phyloP scores from a whole-genome alignment of 1,140 invertebrate species.

The Linepithema humile region DNA sequence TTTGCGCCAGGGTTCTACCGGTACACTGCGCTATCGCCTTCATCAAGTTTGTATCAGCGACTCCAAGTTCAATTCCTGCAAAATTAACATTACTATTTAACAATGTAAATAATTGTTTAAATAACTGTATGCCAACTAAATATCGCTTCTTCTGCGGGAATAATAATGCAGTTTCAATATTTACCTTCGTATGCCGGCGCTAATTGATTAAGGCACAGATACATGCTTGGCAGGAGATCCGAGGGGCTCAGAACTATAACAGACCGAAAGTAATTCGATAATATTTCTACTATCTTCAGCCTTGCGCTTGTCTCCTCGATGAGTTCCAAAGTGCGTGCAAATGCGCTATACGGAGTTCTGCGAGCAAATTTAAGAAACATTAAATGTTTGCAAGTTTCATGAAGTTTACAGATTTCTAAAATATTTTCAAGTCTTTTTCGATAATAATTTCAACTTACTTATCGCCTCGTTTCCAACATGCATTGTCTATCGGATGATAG shows the following conservation, averaged over 20 bases:
- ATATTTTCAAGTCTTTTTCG: neutral
- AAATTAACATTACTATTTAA: neutral
- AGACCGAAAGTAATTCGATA: constrained; percentile 97
- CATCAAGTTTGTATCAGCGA: constrained; percentile 97
- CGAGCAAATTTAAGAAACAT: constrained; percentile 70
- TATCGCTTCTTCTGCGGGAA: neutral
- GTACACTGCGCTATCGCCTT: constrained; percentile 98
- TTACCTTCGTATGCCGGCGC: constrained; percentile 96
- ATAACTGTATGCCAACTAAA: neutral
- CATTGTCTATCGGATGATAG: constrained; percentile 96
- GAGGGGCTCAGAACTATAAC: constrained; percentile 94
- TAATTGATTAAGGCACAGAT: constrained; percentile 97
- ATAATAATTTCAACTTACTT: constrained; percentile 85
- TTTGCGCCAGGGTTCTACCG: constrained; percentile 93
- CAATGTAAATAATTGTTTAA: neutral
- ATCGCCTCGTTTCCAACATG: constrained; percentile 92
- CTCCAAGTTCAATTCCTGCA: constrained; percentile 91
- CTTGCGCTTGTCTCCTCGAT: constrained; percentile 96
- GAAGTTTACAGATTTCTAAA: constrained; percentile 19
- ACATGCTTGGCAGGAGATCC: constrained; percentile 95
- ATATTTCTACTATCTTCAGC: constrained; percentile 97
- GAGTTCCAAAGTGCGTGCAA: constrained; percentile 95
- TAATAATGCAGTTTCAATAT: constrained; percentile 48
- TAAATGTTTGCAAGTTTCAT: neutral
- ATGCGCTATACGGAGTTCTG: constrained; percentile 96